A percentile compares a stretch with the other conserved stretches of the same genome.
Conservation (phyloP, 2,797 vertebrate genomes). For the Crocodylus rhombifer region DNA sequence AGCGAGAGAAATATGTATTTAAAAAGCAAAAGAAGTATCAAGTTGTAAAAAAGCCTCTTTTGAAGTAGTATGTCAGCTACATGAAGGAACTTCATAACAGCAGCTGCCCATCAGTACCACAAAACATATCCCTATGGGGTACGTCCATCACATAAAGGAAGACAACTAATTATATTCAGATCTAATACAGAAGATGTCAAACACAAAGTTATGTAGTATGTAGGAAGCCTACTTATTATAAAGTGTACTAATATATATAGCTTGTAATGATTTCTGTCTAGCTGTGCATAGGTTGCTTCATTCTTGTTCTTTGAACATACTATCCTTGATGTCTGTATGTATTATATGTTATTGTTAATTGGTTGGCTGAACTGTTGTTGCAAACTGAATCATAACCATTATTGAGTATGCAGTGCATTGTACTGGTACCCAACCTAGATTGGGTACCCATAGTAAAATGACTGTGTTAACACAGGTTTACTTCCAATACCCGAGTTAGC, state of each 20-base stretch:
- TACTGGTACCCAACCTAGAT: no score
- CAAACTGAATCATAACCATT: background rate
- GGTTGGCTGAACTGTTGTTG: background rate
- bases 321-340: background rate
- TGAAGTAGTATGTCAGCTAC: background rate
- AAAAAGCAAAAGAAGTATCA: background rate
- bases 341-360: background rate
- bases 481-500: no score
- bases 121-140: background rate
- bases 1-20: background rate
- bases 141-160: no score
- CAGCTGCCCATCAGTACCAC: background rate
- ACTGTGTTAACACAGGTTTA: no score
- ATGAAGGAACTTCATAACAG: background rate
- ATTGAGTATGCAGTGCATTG: rapidly evolving
- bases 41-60: slow-evolving; percentile 2
- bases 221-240: background rate
- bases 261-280: background rate
- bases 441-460: no score
- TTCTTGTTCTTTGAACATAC: background rate
- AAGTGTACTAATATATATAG: background rate
- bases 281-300: background rate
- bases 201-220: no score
- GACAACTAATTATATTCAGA: no score
- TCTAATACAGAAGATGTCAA: no score